Conservation (phyloP, 2,888 invertebrate species). For the Drosophila helvetica region DNA sequence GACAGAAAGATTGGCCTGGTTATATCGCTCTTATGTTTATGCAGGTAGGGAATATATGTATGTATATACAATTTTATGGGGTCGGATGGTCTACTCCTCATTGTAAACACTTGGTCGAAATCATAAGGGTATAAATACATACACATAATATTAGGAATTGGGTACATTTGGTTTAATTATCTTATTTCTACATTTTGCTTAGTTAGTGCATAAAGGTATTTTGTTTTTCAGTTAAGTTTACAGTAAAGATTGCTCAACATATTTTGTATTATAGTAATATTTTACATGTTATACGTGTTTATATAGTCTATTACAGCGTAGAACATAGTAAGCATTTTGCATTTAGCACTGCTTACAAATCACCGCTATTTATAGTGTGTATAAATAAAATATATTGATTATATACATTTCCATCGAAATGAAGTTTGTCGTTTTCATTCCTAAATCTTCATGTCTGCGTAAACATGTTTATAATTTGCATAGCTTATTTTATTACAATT, state of each 20-base stretch:
- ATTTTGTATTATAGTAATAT: constrained; percentile 36
- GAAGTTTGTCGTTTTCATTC: constrained; percentile 25
- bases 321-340: constrained; percentile 32
- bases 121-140: constrained; percentile 27
- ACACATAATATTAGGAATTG: constrained; percentile 12
- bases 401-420: constrained; percentile 34
- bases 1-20: no score
- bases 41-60: no score
- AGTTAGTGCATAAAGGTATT: constrained; percentile 22
- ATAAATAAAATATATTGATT: constrained; percentile 42
- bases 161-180: constrained; percentile 7
- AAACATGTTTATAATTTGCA: constrained; percentile 28
- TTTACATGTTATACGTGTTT: constrained; percentile 34
- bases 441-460: constrained; percentile 41
- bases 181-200: constrained; percentile 17
- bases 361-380: constrained; percentile 19
- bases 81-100: background rate
- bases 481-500: constrained; percentile 23
- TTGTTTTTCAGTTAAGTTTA: constrained; percentile 35
- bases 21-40: no score
- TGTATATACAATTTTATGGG: background rate
- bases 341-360: constrained; percentile 38
- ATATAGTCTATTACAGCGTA: constrained; percentile 45
- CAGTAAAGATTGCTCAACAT: constrained; percentile 37
- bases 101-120: background rate